These are phyloP conservation scores for Loxodonta africana DNA, from an alignment of 2,113 vertebrate genomes.

Conservation along the genomic window DNA sequence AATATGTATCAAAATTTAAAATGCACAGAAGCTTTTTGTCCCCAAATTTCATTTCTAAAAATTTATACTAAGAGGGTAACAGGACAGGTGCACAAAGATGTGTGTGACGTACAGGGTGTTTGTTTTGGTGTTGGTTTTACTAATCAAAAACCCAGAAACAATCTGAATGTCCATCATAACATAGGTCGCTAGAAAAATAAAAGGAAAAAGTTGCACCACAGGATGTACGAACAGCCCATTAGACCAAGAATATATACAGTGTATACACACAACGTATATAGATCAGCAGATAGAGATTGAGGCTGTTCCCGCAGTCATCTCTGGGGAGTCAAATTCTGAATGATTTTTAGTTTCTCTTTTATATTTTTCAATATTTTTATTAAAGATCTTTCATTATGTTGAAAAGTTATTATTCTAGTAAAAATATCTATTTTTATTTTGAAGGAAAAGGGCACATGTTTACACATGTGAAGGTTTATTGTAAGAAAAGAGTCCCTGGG, in stretches of 20 bases:
- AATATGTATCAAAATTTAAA: slow-evolving; percentile 11
- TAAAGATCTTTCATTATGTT: slow-evolving; percentile 27
- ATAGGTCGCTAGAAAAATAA: not conserved
- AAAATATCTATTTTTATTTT: slow-evolving; percentile 45
- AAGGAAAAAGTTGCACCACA: not conserved
- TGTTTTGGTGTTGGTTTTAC: slow-evolving; percentile 36
- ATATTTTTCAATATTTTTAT: not conserved
- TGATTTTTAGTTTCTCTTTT: slow-evolving; percentile 29
- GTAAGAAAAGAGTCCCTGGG: not conserved
- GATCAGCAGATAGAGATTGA: not conserved
- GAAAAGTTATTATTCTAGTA: slow-evolving; percentile 22
- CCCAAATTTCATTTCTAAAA: not conserved
- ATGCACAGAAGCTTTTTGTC: not conserved
- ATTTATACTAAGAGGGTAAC: slow-evolving; percentile 32
- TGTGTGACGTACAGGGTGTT: not conserved
- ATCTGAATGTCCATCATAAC: not conserved
- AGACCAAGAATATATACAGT: not conserved
- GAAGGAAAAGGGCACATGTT: not conserved
- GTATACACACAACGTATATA: not conserved
- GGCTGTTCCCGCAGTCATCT: not conserved
- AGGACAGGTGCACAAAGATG: slow-evolving; percentile 18
- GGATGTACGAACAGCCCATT: not conserved
- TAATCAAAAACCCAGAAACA: not conserved
- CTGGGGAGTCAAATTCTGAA: slow-evolving; percentile 13
- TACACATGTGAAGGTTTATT: slow-evolving; percentile 34